Percentiles rank a stretch among this genome's conserved stretches.
These are phyloP conservation scores for Drosophila teissieri DNA, from an alignment of 1,140 invertebrate species.

Conservation along the genomic window DNA sequence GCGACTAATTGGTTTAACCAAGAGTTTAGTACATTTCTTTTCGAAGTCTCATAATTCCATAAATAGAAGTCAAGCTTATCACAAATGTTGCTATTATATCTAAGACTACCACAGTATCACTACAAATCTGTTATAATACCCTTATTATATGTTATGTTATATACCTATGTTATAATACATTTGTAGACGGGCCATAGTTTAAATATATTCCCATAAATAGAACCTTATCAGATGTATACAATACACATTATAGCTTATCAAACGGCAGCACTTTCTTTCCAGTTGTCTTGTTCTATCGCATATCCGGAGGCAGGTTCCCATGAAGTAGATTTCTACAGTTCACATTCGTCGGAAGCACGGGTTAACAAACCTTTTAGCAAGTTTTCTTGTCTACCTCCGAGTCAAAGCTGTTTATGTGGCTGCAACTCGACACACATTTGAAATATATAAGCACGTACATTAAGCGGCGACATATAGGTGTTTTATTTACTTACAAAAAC, in stretches of 20 bases:
- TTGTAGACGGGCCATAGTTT: neutral
- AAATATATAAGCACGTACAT: slow-evolving; percentile 9
- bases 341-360: slow-evolving; percentile 6
- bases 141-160: no score
- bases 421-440: slow-evolving; percentile 37
- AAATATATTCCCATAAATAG: slow-evolving; percentile 17
- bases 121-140: no score
- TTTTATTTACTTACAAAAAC: slow-evolving; percentile 17
- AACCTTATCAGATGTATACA: slow-evolving; percentile 27
- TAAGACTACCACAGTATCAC: neutral
- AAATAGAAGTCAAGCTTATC: neutral
- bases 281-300: slow-evolving; percentile 6
- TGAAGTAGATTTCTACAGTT: slow-evolving; percentile 13
- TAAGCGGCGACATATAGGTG: neutral
- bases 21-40: neutral
- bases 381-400: slow-evolving; percentile 12
- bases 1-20: neutral
- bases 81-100: neutral
- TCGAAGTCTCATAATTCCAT: neutral
- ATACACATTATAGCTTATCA: slow-evolving; percentile 9
- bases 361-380: slow-evolving; percentile 47
- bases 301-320: slow-evolving; percentile 27
- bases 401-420: slow-evolving; percentile 12
- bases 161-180: no score
- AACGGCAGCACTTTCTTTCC: slow-evolving; percentile 22